phyloP scores from a whole-genome alignment of 1,140 invertebrate species.

The Doryteuthis pealeii region DNA sequence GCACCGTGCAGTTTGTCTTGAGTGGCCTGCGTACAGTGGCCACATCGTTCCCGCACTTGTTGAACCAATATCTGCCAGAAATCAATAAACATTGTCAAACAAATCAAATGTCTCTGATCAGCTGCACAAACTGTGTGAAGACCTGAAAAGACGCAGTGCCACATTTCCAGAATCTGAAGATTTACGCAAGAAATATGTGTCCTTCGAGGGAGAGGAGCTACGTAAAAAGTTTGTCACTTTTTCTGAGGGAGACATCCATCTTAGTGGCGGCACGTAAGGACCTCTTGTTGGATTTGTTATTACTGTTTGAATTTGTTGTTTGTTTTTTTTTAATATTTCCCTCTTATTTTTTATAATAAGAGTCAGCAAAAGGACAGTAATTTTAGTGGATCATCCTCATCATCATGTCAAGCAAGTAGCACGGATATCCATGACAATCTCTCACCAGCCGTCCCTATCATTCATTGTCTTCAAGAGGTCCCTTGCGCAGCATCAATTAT shows the following conservation, averaged over 20 bases:
- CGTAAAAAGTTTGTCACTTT: slow-evolving; percentile 1
- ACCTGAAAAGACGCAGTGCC: slow-evolving; percentile 41
- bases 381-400: too few relatives aligned
- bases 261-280: neutral
- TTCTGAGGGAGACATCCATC: neutral
- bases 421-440: too few relatives aligned
- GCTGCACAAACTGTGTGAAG: slow-evolving; percentile 61
- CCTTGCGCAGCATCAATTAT: too few relatives aligned
- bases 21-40: slow-evolving; percentile 76
- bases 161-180: neutral
- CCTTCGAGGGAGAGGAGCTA: neutral
- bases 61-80: slow-evolving; percentile 75
- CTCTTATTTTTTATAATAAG: too few relatives aligned
- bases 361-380: too few relatives aligned
- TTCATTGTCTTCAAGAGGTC: too few relatives aligned
- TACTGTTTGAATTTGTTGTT: neutral
- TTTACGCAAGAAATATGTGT: neutral
- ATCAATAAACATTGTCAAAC: slow-evolving; percentile 65
- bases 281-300: too few relatives aligned
- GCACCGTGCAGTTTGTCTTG: slow-evolving; percentile 71
- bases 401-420: too few relatives aligned
- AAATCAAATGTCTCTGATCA: slow-evolving; percentile 60
- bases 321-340: neutral
- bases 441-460: too few relatives aligned
- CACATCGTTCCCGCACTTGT: slow-evolving; percentile 73